Base-by-base conservation (phyloP, 1,140 invertebrate genomes). In the Cherax quadricarinatus region DNA sequence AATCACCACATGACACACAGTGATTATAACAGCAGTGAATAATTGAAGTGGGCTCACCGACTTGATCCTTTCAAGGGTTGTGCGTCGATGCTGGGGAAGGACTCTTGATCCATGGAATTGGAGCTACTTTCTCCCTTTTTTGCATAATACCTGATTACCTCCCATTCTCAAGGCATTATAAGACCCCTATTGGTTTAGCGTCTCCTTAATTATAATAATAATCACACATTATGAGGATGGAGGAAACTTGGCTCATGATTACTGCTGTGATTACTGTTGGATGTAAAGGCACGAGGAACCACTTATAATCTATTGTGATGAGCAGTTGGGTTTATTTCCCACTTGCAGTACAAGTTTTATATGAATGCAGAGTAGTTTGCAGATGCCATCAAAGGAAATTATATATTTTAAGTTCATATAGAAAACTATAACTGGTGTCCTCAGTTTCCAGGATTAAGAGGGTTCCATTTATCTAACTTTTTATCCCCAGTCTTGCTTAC, bases 1-100 rank as follows among this genome's bases (percentile, higher is more conserved):
- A 60, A 41, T 10, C 30, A 4, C 5, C 4, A 18, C 18, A 51
- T 80, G 75, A 79, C 75, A 62, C 80, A 66, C 86, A 79, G 75
- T 88, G 86, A 62, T 88, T 62, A 60, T 80, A 75, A 80, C 66
- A 24, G 48, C 51, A 14, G 6, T 57, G 14, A 10, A 57, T 57
- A 14, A 10, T 57, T 57, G 53, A 9, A 57, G 53, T 57, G 53
- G 53, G 9, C 30, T 41, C 30, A 41, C 30, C 30, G 0, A 41
- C 30, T 41, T 41, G 30, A 41, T 1, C 30, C 2, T 41, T 41
- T 41, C 30, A 2, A 41, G 30, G 30, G 30, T 41, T 41, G 30
- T 41, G 30, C 30, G 30, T 41, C 30, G 30, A 41, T 41, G 30
- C 30, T 41, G 30, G 30, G 30, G 30, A 41, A 41, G 30, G 30